phyloP scores from a whole-genome alignment of 2,888 invertebrate genomes.

The Temnothorax ravouxi region DNA sequence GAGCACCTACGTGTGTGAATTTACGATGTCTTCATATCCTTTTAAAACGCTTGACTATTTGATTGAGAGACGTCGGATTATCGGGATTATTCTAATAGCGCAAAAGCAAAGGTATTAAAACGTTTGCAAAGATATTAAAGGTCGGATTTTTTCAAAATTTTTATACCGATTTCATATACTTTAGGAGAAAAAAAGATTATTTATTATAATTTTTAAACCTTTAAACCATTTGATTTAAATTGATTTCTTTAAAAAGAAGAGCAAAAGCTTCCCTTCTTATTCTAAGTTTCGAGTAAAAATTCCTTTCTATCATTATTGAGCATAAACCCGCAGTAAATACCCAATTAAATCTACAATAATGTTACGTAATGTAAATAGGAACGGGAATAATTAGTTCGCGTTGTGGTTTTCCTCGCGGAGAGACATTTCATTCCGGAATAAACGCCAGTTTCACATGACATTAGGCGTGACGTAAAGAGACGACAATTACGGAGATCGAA shows the following conservation, averaged over 20 bases:
- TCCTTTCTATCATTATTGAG: background rate
- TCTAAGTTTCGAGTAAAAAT: background rate
- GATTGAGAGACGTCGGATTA: slow-evolving; percentile 29
- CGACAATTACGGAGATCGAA: slow-evolving; percentile 19
- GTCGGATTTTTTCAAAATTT: background rate
- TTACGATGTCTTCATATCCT: slow-evolving; percentile 71
- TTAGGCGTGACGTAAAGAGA: slow-evolving; percentile 14
- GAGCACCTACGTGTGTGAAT: slow-evolving; percentile 63
- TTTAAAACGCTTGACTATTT: slow-evolving; percentile 45
- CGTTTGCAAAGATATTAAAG: slow-evolving; percentile 7
- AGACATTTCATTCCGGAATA: background rate
- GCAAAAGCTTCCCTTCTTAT: background rate
- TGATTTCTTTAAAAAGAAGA: background rate
- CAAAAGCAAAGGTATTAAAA: background rate
- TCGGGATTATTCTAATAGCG: slow-evolving; percentile 32
- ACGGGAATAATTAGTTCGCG: slow-evolving; percentile 28
- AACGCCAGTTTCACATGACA: slow-evolving; percentile 5
- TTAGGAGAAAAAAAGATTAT: background rate
- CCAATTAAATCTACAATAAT: background rate
- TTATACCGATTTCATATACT: background rate
- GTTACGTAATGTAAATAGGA: background rate
- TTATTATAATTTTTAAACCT: background rate
- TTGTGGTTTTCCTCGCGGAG: slow-evolving; percentile 14
- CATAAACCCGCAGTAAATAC: background rate
- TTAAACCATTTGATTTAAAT: background rate